Percentiles rank a stretch among this genome's conserved stretches.
These are phyloP conservation scores for Lampropteryx suffumata DNA, from an alignment of 2,888 invertebrate genomes.

Conservation along the genomic window DNA sequence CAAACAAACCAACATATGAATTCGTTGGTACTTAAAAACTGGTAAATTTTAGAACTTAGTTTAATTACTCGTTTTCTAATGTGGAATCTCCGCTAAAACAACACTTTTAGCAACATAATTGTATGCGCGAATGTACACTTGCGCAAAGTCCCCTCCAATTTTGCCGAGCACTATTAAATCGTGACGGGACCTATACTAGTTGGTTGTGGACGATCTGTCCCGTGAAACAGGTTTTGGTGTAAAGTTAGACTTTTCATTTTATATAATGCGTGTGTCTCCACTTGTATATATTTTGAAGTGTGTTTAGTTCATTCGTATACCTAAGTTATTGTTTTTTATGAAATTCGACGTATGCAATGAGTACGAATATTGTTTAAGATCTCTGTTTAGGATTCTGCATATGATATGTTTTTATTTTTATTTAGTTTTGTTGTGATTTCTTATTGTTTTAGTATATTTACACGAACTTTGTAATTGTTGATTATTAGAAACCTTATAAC, in stretches of 20 bases:
- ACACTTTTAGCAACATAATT: too few relatives aligned
- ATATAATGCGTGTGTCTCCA: constrained; percentile 13
- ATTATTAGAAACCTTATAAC: constrained; percentile 2
- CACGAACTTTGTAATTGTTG: constrained; percentile 1
- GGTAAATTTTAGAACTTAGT: too few relatives aligned
- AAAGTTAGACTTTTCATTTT: constrained; percentile 3
- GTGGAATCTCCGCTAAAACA: too few relatives aligned
- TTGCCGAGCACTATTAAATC: too few relatives aligned
- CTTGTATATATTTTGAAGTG: constrained; percentile 7
- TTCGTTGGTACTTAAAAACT: too few relatives aligned
- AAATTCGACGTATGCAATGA: constrained; percentile 5
- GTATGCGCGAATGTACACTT: too few relatives aligned
- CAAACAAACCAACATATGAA: too few relatives aligned
- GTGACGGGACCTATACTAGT: too few relatives aligned
- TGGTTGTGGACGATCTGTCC: too few relatives aligned
- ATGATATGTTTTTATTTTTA: constrained; percentile 9
- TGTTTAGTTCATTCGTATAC: constrained; percentile 4
- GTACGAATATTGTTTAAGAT: constrained; percentile 20
- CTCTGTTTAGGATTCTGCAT: constrained; percentile 30
- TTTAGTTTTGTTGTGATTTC: background rate
- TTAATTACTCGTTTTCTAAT: too few relatives aligned
- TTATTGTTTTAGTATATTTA: constrained; percentile 4
- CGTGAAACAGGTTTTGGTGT: background rate
- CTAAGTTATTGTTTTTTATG: background rate
- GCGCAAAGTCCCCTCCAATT: too few relatives aligned